Conservation (phyloP, 2,888 invertebrate genomes). For the Drosophila tripunctata region DNA sequence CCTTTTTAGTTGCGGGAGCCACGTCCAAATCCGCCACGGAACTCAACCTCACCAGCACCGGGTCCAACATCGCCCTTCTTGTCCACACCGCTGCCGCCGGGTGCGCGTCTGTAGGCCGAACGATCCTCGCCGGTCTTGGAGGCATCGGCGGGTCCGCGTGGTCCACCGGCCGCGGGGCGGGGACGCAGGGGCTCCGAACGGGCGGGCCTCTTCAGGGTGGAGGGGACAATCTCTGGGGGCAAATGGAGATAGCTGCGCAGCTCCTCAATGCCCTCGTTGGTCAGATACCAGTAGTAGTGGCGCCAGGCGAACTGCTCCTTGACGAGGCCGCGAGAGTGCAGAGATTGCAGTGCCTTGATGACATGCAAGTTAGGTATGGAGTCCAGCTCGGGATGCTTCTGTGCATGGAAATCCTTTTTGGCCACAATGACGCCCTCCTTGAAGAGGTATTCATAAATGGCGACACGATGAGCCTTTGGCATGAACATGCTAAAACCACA, state of each 20-base stretch:
- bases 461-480: constrained; percentile 98
- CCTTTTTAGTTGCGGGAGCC: constrained; percentile 85
- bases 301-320: constrained; percentile 99
- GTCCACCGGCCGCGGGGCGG: constrained; percentile 88
- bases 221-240: constrained; percentile 99
- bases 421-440: constrained; percentile 99
- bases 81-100: constrained; percentile 90
- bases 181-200: constrained; percentile 94
- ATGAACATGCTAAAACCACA: constrained; percentile 99
- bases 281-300: constrained; percentile 99
- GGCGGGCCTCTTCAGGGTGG: constrained; percentile 96
- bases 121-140: constrained; percentile 92
- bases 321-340: constrained; percentile 98
- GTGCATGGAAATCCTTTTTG: constrained; percentile 98
- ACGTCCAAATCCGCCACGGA: constrained; percentile 93
- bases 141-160: constrained; percentile 87
- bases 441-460: constrained; percentile 98
- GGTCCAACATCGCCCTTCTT: constrained; percentile 99
- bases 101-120: constrained; percentile 91
- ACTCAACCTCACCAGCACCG: constrained; percentile 96
- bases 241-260: constrained; percentile 97
- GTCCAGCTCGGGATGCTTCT: constrained; percentile 98
- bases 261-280: constrained; percentile 99
- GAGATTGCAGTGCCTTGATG: constrained; percentile 98
- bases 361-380: constrained; percentile 98